Conservation (phyloP, 2,113 vertebrate species). For the Gyps fulvus region DNA sequence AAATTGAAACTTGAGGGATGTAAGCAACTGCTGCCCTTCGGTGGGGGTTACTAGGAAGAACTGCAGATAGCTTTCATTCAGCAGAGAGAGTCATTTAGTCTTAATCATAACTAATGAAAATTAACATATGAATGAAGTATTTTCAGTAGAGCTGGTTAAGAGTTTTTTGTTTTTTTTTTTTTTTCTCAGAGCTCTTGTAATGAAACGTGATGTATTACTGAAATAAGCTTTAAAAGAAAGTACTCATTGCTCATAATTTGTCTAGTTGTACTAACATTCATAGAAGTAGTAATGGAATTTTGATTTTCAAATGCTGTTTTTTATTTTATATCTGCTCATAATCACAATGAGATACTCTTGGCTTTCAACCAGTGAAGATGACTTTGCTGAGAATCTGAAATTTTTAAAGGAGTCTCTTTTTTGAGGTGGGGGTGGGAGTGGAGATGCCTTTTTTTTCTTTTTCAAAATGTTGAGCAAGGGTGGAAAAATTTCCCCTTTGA, state of each 20-base stretch:
- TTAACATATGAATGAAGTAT: background rate
- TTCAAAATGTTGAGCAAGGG: background rate
- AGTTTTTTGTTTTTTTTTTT: background rate
- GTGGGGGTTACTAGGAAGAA: background rate
- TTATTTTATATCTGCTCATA: background rate
- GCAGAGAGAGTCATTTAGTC: background rate
- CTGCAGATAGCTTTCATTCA: background rate
- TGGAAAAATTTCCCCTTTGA: background rate
- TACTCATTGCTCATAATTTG: background rate
- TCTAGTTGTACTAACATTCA: background rate
- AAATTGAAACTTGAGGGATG: background rate
- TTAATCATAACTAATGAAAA: background rate
- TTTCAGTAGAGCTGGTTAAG: background rate
- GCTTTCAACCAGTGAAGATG: background rate
- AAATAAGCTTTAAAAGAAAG: background rate
- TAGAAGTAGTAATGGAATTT: background rate
- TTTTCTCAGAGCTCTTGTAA: background rate
- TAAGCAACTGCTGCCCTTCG: background rate
- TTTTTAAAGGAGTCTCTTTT: background rate
- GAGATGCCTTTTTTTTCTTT: background rate
- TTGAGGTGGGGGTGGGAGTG: background rate
- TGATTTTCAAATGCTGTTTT: fast-evolving
- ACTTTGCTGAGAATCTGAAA: background rate
- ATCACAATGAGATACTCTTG: background rate
- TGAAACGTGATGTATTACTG: background rate